These are phyloP conservation scores for Tachycineta bicolor DNA, from an alignment of 2,113 vertebrate genomes.

Conservation along the genomic window DNA sequence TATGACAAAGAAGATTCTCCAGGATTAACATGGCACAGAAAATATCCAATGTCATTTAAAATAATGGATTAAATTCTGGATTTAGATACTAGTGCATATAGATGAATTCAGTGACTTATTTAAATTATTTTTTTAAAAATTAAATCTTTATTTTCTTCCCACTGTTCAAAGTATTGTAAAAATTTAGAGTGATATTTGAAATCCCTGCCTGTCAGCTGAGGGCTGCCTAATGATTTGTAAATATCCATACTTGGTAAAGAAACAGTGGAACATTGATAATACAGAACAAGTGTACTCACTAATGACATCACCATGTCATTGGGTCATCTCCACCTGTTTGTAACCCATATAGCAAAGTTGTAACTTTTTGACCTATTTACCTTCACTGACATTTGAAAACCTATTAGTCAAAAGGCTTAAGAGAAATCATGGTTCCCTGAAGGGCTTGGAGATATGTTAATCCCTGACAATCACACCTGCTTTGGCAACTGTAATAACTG, in stretches of 20 bases:
- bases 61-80: not conserved
- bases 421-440: slow-evolving; percentile 72
- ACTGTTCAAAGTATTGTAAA: not conserved
- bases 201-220: slow-evolving; percentile 10
- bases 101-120: not conserved
- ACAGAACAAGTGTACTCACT: slow-evolving; percentile 71
- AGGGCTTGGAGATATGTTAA: slow-evolving; percentile 80
- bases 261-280: slow-evolving; percentile 70
- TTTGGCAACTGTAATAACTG: slow-evolving; percentile 90
- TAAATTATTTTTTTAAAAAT: not conserved
- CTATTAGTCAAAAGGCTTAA: slow-evolving; percentile 81
- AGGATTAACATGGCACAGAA: not conserved
- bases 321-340: slow-evolving; percentile 84
- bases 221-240: slow-evolving; percentile 53
- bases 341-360: slow-evolving; percentile 73
- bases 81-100: not conserved
- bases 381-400: slow-evolving; percentile 81
- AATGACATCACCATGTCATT: slow-evolving; percentile 73
- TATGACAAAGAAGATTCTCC: not conserved
- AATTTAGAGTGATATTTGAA: slow-evolving; percentile 15
- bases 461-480: slow-evolving; percentile 86
- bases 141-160: not conserved
- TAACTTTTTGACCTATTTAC: slow-evolving; percentile 86
- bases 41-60: not conserved
- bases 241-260: slow-evolving; percentile 62